phyloP scores from a whole-genome alignment of 2,113 vertebrate species.

The Mesitornis unicolor region DNA sequence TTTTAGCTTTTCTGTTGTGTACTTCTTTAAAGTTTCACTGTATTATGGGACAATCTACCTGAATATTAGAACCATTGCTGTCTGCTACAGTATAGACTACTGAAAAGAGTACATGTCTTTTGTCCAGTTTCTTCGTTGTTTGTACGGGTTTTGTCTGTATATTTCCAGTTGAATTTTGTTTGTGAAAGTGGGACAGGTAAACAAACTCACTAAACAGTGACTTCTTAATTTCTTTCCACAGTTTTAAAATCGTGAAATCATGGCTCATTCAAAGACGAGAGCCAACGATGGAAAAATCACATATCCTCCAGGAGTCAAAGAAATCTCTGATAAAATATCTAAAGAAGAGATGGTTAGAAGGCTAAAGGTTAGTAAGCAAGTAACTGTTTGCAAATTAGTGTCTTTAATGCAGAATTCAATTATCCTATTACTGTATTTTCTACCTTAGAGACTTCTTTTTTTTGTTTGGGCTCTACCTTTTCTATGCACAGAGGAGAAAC shows the following conservation, averaged over 20 bases:
- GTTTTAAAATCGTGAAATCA: slow-evolving; percentile 82
- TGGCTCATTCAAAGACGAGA: slow-evolving; percentile 99
- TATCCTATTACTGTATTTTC: background rate
- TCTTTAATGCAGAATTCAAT: background rate
- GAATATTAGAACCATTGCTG: background rate
- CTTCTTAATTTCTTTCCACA: slow-evolving; percentile 53
- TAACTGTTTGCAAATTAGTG: background rate
- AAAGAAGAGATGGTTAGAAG: slow-evolving; percentile 99
- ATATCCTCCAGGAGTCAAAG: slow-evolving; percentile 98
- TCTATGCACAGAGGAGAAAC: background rate
- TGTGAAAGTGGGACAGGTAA: background rate
- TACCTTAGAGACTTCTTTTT: background rate
- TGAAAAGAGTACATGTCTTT: background rate
- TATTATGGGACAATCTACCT: background rate
- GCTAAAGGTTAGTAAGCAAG: slow-evolving; percentile 84
- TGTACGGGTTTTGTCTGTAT: background rate
- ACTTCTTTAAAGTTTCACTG: background rate
- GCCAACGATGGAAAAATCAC: slow-evolving; percentile 98
- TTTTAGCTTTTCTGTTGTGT: background rate
- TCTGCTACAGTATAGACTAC: background rate
- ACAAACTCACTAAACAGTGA: background rate
- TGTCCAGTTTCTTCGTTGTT: background rate
- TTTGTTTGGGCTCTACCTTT: background rate
- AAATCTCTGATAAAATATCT: slow-evolving; percentile 99
- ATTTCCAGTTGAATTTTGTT: background rate